Conservation (phyloP, 1,140 invertebrate species). For the Sesamia nonagrioides region DNA sequence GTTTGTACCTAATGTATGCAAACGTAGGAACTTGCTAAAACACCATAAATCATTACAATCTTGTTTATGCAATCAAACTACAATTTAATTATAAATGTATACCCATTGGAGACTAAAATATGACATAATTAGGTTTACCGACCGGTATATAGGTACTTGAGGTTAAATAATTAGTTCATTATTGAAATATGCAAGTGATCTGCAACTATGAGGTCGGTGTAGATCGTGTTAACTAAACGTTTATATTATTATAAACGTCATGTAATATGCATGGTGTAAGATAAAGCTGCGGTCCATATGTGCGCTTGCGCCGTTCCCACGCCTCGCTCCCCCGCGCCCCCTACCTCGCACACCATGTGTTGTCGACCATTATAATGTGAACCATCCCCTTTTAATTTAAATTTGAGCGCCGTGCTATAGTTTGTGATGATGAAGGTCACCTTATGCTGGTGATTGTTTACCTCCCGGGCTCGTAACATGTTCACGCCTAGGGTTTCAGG, state of each 20-base stretch:
- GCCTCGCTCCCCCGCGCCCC: conserved; percentile 64
- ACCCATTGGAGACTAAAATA: neutral
- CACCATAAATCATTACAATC: conserved; percentile 26
- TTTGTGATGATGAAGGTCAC: conserved; percentile 58
- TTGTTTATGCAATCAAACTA: conserved; percentile 39
- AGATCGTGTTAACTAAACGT: conserved; percentile 78
- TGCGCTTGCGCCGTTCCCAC: conserved; percentile 79
- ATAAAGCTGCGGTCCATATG: conserved; percentile 85
- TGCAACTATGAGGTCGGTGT: conserved; percentile 67
- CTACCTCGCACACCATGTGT: conserved; percentile 74
- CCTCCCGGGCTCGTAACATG: conserved; percentile 79
- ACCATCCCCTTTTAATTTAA: conserved; percentile 57
- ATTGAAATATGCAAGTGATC: conserved; percentile 69
- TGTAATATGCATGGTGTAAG: conserved; percentile 76
- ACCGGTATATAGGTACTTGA: neutral
- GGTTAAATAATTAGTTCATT: conserved; percentile 9
- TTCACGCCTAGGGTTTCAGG: conserved; percentile 82
- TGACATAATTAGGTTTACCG: neutral
- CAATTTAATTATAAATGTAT: conserved; percentile 20
- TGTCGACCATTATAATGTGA: conserved; percentile 66
- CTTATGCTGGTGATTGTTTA: conserved; percentile 67
- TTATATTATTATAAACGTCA: conserved; percentile 80
- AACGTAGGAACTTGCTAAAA: conserved; percentile 17
- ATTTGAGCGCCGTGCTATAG: conserved; percentile 42
- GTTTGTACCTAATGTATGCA: conserved; percentile 15